Evolutionary conservation across 2,113 vertebrate genomes (phyloP), one percentile per base, ranked within the genome.

Genomic region (Onychostruthus taczanowskii): DNA sequence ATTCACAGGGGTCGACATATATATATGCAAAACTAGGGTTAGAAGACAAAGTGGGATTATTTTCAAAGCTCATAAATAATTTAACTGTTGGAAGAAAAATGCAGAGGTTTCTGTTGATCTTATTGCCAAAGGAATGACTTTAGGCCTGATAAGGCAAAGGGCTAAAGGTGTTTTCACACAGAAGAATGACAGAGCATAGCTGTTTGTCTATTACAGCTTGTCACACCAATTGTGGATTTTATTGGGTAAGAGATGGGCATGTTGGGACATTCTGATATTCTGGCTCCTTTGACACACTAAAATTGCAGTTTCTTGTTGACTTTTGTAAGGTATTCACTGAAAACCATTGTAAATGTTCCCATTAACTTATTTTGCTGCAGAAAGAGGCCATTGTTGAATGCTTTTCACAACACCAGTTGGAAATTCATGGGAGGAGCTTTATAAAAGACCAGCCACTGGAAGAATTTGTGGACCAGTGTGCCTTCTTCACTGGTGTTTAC

Each of bases 31-130:
- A 96, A 93, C 69, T 94, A 89, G 81, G 92, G 74, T 96, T 90
- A 94, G 90, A 91, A 93, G 90, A 90, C 89, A 92, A 93, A 94
- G 64, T 80, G 47, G 79, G 86, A 93, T 92, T 95, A 94, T 93
- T 96, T 96, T 84, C 92, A 79, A 93, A 87, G 62, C 69, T 96
- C 84, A 94, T 92, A 93, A 96, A 93, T 96, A 95, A 97, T 96
- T 90, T 93, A 93, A 89, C 44, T 53, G 30, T 75, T 89, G 56
- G 77, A 94, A 94, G 46, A 76, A 92, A 95, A 94, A 91, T 69
- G 53, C 37, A 72, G 59, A 86, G 80, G 27, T 78, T 95, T 92
- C 86, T 73, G 62, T 82, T 90, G 73, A 79, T 94, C 58, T 91
- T 92, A 64, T 79, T 94, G 74, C 74, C 33, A 43, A 79, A 89